phyloP scores from a whole-genome alignment of 2,113 vertebrate genomes.

The Podarcis cretensis region DNA sequence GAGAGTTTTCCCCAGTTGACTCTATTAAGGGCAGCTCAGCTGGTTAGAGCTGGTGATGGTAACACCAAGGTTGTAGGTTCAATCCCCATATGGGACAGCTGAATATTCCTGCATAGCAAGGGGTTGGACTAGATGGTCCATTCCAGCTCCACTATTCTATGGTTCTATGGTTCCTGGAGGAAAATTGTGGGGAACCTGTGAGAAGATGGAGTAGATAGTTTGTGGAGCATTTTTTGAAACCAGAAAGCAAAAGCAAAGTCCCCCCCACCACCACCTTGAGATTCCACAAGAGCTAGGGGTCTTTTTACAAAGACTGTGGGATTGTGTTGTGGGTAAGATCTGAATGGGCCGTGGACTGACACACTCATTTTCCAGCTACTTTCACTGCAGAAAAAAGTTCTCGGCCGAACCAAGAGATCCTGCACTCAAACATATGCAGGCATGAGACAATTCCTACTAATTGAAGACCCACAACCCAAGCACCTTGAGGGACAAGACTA shows the following conservation, averaged over 20 bases:
- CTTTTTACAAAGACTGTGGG: not conserved
- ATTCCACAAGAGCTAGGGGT: not conserved
- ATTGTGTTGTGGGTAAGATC: not conserved
- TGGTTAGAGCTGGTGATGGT: no score
- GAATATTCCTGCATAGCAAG: no score
- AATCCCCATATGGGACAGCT: no score
- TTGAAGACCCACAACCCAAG: not conserved
- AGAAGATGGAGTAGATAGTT: not conserved
- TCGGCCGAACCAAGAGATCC: not conserved
- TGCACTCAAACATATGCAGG: not conserved
- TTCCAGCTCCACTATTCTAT: no score
- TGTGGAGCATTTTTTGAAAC: not conserved
- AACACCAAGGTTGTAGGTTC: no score
- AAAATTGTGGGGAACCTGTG: not conserved
- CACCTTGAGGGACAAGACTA: not conserved
- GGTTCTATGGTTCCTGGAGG: no score
- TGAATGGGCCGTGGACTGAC: not conserved
- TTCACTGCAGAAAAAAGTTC: not conserved
- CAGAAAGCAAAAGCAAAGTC: not conserved
- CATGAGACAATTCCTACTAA: not conserved
- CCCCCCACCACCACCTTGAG: not conserved
- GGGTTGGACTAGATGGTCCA: no score
- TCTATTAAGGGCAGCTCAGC: no score
- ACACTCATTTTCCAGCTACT: not conserved
- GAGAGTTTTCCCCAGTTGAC: not conserved